Conservation (phyloP, 2,797 vertebrate genomes). For the Sphaeramia orbicularis region DNA sequence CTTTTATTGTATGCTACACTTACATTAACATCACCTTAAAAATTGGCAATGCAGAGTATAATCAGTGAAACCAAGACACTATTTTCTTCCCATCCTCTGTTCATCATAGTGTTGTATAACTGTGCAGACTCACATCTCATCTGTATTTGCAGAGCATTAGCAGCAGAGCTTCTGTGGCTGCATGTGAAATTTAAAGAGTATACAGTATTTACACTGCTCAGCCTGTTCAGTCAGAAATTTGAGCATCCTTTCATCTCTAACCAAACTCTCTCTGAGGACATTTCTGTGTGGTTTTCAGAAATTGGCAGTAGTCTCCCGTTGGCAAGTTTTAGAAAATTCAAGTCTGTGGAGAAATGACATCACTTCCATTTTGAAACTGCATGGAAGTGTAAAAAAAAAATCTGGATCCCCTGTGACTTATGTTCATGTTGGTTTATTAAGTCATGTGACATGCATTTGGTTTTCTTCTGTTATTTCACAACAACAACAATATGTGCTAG, state of each 20-base stretch:
- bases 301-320: slow-evolving; percentile 51
- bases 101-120: not conserved
- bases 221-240: slow-evolving; percentile 23
- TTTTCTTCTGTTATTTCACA: not conserved
- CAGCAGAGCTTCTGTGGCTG: not conserved
- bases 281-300: slow-evolving; percentile 37
- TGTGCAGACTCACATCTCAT: not conserved
- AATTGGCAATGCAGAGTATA: too few species aligned
- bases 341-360: slow-evolving; percentile 54
- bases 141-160: not conserved
- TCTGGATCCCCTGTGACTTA: not conserved
- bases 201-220: slow-evolving; percentile 11
- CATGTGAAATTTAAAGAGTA: not conserved
- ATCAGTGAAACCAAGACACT: too few species aligned
- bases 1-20: too few species aligned
- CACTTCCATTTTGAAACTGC: slow-evolving; percentile 41
- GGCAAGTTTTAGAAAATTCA: slow-evolving; percentile 28
- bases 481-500: too few species aligned
- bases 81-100: not conserved
- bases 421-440: not conserved
- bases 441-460: not conserved
- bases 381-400: slow-evolving; percentile 15
- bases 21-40: too few species aligned
- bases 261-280: slow-evolving; percentile 53
- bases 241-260: slow-evolving; percentile 50